Base-by-base conservation (phyloP, 2,888 invertebrate species). In the Lithodes maja region DNA sequence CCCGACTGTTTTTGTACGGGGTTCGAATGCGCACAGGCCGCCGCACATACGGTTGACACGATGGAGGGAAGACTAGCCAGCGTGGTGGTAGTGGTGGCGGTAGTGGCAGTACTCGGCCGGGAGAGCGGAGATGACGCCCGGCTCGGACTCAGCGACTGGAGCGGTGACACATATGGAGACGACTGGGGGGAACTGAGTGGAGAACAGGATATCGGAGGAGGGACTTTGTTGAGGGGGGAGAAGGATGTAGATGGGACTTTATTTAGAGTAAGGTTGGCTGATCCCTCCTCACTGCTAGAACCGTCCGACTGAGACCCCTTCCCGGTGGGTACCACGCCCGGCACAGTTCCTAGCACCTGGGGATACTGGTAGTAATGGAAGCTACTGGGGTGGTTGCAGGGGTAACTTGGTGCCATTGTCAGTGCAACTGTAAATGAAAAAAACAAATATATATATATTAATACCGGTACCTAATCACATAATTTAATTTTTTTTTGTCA, bases 91-190 rank as follows among this genome's bases (percentile, higher is more conserved):
- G 85, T 87, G 9, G 90, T 85, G 2, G 90, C 87, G n/a, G 90
- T 87, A 17, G 90, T 90, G 12, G 90, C 84, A 49, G 82, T 87
- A 49, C 81, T 78, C 71, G 84, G 85, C 50, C 83, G 83, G 49
- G 85, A 86, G 69, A 82, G 78, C 2, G 96, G 96, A 84, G 96
- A 96, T 68, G 95, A 95, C 84, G 96, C 95, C 93, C 96, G 95
- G 93, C 97, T 97, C 93, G 93, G 93, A 54, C 93, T 93, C 79
- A 93, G 92, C 33, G 93, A 93, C 92, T 96, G 96, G 90, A 96
- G 96, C 79, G 97, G 97, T 71, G 92, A 92, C 83, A 92, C 92
- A 83, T 92, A 92, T 3, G 93, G 93, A 78, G 97, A 97, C 84
- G 96, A 96, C 92, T 95, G 95, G 92, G 95, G 95, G 17, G 91